Base-by-base conservation (phyloP, 2,888 invertebrate species). In the Macaria liturata region DNA sequence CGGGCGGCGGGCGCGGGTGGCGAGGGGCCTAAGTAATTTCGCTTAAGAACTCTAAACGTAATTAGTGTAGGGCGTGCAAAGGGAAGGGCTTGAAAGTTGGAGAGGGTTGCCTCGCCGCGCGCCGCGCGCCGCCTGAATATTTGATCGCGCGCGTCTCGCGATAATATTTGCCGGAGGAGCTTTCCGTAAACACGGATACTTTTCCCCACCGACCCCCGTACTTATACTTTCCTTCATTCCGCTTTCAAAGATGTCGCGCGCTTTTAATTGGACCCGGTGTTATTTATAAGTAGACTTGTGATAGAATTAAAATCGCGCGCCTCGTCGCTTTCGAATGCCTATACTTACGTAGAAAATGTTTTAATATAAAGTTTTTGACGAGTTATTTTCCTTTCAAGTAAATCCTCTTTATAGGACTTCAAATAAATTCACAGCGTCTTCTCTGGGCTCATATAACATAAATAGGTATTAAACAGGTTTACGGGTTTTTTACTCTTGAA, bases 31-130 rank as follows among this genome's bases (percentile, higher is more conserved):
- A 93, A 93, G 93, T 93, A 94, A 94, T 94, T 93, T 93, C 92
- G 93, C 92, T 93, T 93, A 93, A 93, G 93, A 93, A 93, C 93
- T 92, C 93, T 93, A 93, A 94, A 94, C 93, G 93, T 94, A 94
- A 94, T 94, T 94, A 94, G 93, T 93, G 93, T 90, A 90, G 92
- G 93, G 93, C 92, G 92, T 91, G 92, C 92, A 89, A 90, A 91
- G 92, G 92, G 92, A 92, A 92, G 92, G 92, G 92, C 92, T 92
- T 92, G 92, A 92, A 91, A 92, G 80, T 91, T 89, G 85, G 93
- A 93, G 93, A 93, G 93, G 93, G 93, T 93, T 93, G 88, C 81
- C 78, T 73, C 76, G 81, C 80, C 77, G 76, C 81, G 77, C 77
- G 75, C 81, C 76, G 84, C 86, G 83, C 87, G 86, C 85, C 83